Evolutionary conservation across 2,797 vertebrate genomes (phyloP).

Genomic region (Halcyon badia): DNA sequence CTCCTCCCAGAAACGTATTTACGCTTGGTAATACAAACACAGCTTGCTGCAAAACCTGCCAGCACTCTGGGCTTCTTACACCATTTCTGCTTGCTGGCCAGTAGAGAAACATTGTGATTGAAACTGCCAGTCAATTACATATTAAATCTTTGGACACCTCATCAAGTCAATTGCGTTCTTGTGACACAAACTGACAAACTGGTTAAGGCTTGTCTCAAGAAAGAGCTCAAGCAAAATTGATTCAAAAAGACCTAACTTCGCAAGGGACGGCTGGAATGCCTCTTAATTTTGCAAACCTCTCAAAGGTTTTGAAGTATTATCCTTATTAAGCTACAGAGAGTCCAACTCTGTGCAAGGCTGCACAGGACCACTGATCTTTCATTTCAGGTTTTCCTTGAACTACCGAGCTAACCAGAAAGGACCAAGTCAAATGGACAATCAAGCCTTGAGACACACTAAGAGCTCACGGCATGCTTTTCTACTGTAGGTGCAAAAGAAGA

Average conservation of each 20-base stretch:
- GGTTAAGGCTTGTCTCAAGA: neutral
- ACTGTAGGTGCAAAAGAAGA: neutral
- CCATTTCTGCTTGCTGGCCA: neutral
- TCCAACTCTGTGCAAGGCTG: neutral
- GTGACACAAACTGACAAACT: slow-evolving; percentile 1
- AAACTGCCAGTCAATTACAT: neutral
- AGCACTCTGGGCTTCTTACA: neutral
- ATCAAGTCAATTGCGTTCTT: neutral
- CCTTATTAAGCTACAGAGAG: accelerated
- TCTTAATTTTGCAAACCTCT: neutral
- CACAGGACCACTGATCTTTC: neutral
- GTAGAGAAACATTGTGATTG: neutral
- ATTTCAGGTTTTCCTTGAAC: neutral
- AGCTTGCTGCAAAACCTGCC: slow-evolving; percentile 30
- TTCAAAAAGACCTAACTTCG: neutral
- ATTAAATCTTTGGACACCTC: neutral
- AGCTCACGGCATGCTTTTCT: neutral
- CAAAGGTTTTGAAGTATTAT: neutral
- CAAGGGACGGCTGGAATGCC: neutral
- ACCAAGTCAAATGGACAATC: neutral
- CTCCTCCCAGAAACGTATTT: slow-evolving; percentile 41
- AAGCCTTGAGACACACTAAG: neutral
- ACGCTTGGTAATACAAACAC: neutral
- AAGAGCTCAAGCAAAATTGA: neutral
- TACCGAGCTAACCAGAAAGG: neutral